These are phyloP conservation scores for Prunella fulvescens DNA, from an alignment of 2,113 vertebrate species.

Conservation along the genomic window DNA sequence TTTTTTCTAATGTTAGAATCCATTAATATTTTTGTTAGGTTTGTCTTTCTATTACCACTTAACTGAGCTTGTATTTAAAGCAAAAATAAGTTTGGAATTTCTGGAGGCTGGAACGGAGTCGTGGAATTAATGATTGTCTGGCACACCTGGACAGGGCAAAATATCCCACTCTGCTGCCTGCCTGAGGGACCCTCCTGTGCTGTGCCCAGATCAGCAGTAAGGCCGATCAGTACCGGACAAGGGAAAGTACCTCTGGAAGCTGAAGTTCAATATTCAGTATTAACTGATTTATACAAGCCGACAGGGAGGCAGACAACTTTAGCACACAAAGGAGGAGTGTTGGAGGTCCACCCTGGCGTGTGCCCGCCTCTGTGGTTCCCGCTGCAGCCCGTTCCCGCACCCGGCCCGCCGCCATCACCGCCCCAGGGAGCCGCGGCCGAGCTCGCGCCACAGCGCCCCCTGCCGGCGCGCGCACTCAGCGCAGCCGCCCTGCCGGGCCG, in stretches of 20 bases:
- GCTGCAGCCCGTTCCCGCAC: rapidly evolving
- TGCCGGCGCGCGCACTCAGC: neutral
- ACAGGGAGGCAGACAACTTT: neutral
- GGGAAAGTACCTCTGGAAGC: neutral
- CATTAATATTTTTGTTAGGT: neutral
- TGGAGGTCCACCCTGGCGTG: too few relatives aligned
- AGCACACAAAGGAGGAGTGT: neutral
- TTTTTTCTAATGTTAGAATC: neutral
- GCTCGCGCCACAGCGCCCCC: neutral
- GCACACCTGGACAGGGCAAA: neutral
- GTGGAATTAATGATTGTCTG: neutral
- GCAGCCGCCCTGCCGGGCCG: neutral
- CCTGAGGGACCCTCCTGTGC: neutral
- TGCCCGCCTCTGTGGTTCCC: rapidly evolving
- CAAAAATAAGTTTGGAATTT: neutral
- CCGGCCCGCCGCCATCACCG: neutral
- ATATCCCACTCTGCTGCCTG: neutral
- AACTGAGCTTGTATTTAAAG: neutral
- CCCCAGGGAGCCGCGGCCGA: neutral
- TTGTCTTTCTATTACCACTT: neutral
- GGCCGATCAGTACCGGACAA: neutral
- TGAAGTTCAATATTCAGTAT: neutral
- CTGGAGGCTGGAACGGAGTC: rapidly evolving
- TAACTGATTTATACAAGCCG: neutral
- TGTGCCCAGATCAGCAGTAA: neutral